Evolutionary conservation across 2,888 invertebrate species (phyloP).

Genomic region (Chymomyza fuscimana): DNA sequence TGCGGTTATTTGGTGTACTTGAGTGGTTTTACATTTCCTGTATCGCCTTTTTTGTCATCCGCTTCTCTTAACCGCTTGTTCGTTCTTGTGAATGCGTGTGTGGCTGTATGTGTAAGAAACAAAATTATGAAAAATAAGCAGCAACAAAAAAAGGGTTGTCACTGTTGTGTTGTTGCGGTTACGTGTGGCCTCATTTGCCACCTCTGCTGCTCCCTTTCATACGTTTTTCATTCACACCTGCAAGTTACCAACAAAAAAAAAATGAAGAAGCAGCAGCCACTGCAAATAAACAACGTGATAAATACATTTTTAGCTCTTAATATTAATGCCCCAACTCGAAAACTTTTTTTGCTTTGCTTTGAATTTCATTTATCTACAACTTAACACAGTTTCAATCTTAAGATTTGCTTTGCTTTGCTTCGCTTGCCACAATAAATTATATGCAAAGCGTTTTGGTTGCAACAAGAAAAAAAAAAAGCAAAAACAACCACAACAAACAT

Average conservation of each 20-base stretch:
- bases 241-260: conserved; percentile 26
- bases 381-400: conserved; percentile 56
- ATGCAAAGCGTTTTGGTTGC: conserved; percentile 59
- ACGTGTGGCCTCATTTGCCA: conserved; percentile 48
- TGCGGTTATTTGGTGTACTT: conserved; percentile 60
- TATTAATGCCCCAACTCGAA: conserved; percentile 35
- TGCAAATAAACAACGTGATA: conserved; percentile 60
- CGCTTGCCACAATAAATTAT: conserved; percentile 61
- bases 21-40: conserved; percentile 70
- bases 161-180: not conserved
- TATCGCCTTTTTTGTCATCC: conserved; percentile 56
- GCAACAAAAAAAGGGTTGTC: conserved; percentile 49
- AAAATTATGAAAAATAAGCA: conserved; percentile 51
- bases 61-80: not conserved
- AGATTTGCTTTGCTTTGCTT: conserved; percentile 43
- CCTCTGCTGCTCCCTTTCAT: conserved; percentile 25
- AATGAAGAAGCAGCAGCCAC: conserved; percentile 15
- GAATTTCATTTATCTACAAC: conserved; percentile 57
- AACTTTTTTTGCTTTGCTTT: conserved; percentile 16
- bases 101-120: conserved; percentile 45
- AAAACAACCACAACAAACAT: conserved; percentile 43
- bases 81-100: not conserved
- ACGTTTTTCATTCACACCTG: conserved; percentile 57
- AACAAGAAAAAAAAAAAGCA: conserved; percentile 20
- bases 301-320: conserved; percentile 51